Evolutionary conservation across 2,888 invertebrate genomes (phyloP), one percentile per base, ranked within the genome.

Genomic region (Diogma glabrata): DNA sequence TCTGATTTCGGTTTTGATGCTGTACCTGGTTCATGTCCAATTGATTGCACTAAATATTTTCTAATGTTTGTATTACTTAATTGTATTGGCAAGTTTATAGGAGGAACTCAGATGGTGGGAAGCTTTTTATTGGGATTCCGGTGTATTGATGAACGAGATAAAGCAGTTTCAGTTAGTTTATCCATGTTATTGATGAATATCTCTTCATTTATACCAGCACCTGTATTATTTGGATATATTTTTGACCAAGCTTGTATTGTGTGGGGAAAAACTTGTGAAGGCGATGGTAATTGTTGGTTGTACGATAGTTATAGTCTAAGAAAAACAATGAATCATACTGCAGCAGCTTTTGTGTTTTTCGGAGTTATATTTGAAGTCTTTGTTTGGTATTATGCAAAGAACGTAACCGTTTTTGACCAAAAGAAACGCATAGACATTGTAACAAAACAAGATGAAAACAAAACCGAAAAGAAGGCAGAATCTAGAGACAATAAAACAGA

Each of bases 171-270:
- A 1, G 76, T 81, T 71, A 80, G 79, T 10, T 73, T 80, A 52
- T 74, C 76, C 33, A 64, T 79, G 47, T 76, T 75, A 56, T 70
- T 79, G 51, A 73, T 78, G 69, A 78, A 78, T 56, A 66, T 80
- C 12, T 76, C 78, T 57, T 77, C 78, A 4, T 78, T 81, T 60
- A 76, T 82, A 54, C 83, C 83, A 2, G 78, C 79, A 16, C 82
- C 83, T 1, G 78, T 83, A 52, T 64, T 82, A n/a, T 81, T 81
- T 60, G 83, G 82, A 45, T 76, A 74, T 49, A 75, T 82, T 53
- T 73, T 82, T 58, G 81, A 79, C 78, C 66, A 66, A 62, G 75
- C 78, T 4, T 81, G 81, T 58, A 64, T 78, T 28, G 75, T 80
- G 28, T 81, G 81, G 81, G 79, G 80, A 4, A 76, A 76, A 61